phyloP scores from a whole-genome alignment of 2,888 invertebrate genomes.

The Nemapogon koenigi region DNA sequence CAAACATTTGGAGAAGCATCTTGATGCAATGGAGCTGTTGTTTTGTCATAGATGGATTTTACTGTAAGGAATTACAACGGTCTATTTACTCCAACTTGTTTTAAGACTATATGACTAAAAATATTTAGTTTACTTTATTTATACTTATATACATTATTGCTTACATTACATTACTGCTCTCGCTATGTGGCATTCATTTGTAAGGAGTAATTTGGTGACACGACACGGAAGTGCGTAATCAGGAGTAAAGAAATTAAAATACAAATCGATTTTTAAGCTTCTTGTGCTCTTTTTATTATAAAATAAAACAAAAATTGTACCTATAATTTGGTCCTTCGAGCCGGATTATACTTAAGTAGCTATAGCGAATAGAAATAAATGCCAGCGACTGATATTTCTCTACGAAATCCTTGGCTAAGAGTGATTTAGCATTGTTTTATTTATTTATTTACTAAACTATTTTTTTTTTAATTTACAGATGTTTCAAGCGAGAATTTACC shows the following conservation, averaged over 20 bases:
- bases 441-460: too few relatives aligned
- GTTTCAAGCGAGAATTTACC: slow-evolving; percentile 92
- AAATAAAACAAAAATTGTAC: too few relatives aligned
- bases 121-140: neutral
- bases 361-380: too few relatives aligned
- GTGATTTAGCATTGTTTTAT: neutral
- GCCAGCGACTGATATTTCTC: too few relatives aligned
- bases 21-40: slow-evolving; percentile 87
- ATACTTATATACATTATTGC: neutral
- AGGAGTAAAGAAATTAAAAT: too few relatives aligned
- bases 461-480: slow-evolving; percentile 58
- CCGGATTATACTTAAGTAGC: too few relatives aligned
- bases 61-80: slow-evolving; percentile 62
- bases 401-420: neutral
- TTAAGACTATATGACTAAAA: neutral
- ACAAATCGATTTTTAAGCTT: too few relatives aligned
- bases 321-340: too few relatives aligned
- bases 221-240: too few relatives aligned
- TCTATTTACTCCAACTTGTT: neutral
- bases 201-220: too few relatives aligned
- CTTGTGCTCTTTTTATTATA: too few relatives aligned
- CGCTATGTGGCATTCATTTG: too few relatives aligned
- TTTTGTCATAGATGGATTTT: slow-evolving; percentile 97
- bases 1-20: slow-evolving; percentile 80
- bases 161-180: neutral